Base-by-base conservation (phyloP, 2,113 vertebrate species). In the Pungitius pungitius region DNA sequence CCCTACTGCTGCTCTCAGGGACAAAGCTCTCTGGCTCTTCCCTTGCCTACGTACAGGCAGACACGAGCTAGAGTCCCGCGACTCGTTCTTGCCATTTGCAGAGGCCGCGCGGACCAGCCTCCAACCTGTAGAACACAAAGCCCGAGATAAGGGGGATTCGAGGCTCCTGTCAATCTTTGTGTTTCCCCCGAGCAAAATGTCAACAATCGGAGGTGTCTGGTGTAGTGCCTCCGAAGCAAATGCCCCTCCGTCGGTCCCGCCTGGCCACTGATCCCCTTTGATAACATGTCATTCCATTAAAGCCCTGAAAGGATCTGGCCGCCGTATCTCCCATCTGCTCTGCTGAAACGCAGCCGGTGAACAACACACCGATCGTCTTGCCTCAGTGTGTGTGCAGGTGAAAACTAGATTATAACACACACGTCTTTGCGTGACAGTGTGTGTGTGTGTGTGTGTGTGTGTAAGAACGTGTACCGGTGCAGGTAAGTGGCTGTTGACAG, bases 251-350 rank as follows among this genome's bases (percentile, higher is more conserved):
- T 81, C 75, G 73, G 72, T 39, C 61, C n/a, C 24, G 73, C 43
- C 52, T 81, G 62, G 69, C 64, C 78, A 84, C 72, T 73, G 81
- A 89, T 81, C 78, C 66, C 61, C 80, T 88, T 84, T 89, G 85
- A 90, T 85, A 54, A 57, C 17, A 17, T 52, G 69, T 57, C 42
- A 58, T 88, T 90, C 76, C 51, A 87, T 86, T 86, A 83, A 87
- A 87, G 77, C 64, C 75, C 83, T 79, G 77, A 81, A 88, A 72
- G 61, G 75, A 77, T 87, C 66, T 58, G 18, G 47, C 39, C 35
- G 10, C 37, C 72, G 86, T 87, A 84, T 89, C 85, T 86, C 69
- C 43, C 2, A 26, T 66, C 43, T 71, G 24, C 68, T 83, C 62
- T 58, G 30, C 77, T 12, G 10, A 59, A 54, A 45, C 6, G 15